Percentiles rank a stretch among this genome's conserved stretches.
These are phyloP conservation scores for Brenthis hecate DNA, from an alignment of 2,888 invertebrate species.

Conservation along the genomic window DNA sequence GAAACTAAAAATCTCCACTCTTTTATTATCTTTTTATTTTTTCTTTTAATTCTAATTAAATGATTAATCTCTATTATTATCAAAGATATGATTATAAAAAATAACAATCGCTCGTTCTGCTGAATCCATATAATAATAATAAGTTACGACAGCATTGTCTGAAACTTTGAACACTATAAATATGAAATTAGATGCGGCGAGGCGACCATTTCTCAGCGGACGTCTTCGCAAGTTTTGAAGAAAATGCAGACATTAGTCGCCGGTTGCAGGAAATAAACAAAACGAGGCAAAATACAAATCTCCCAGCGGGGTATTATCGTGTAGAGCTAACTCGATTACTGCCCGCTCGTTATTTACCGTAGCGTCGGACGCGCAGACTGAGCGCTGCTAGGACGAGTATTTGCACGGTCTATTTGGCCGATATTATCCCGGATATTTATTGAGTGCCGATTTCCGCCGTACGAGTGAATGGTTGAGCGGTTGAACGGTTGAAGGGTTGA, in stretches of 20 bases:
- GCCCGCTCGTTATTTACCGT: slow-evolving; percentile 37
- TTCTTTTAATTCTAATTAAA: too few species aligned
- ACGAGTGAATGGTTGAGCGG: slow-evolving; percentile 1
- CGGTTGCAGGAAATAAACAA: slow-evolving; percentile 37
- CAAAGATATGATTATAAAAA: too few species aligned
- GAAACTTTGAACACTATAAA: slow-evolving; percentile 6
- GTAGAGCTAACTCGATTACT: slow-evolving; percentile 41
- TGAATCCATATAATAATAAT: background rate
- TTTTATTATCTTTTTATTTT: too few species aligned
- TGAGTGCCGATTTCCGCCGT: slow-evolving; percentile 40
- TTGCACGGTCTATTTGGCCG: slow-evolving; percentile 45
- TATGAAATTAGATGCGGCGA: slow-evolving; percentile 17
- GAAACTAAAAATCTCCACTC: too few species aligned
- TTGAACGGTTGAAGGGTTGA: slow-evolving; percentile 25
- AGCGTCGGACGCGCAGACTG: slow-evolving; percentile 21
- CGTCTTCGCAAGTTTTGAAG: slow-evolving; percentile 22
- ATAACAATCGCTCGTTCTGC: too few species aligned
- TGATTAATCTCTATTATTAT: too few species aligned
- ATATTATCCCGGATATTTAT: slow-evolving; percentile 45
- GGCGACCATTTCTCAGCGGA: slow-evolving; percentile 13
- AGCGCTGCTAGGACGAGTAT: slow-evolving; percentile 35
- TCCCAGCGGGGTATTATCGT: slow-evolving; percentile 39
- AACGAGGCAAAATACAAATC: slow-evolving; percentile 42
- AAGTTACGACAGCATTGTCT: background rate
- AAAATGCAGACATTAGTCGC: slow-evolving; percentile 36